These are phyloP conservation scores for Rutilus rutilus DNA, from an alignment of 2,113 vertebrate species.

Conservation along the genomic window DNA sequence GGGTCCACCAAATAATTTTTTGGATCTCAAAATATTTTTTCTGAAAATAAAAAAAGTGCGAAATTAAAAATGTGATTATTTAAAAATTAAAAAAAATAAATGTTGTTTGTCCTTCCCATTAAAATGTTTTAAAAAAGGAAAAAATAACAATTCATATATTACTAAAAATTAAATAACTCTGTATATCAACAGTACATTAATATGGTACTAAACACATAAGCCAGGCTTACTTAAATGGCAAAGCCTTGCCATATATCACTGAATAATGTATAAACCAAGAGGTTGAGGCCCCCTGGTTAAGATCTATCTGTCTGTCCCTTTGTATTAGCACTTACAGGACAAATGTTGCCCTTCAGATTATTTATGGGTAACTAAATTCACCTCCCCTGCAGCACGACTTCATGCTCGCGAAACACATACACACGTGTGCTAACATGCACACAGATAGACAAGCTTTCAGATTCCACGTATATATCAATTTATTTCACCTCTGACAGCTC, in stretches of 20 bases:
- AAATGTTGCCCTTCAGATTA: slow-evolving; percentile 23
- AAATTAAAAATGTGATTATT: not conserved
- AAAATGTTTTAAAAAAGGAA: no score
- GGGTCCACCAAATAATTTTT: not conserved
- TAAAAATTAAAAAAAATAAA: no score
- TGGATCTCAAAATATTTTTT: not conserved
- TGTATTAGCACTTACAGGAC: not conserved
- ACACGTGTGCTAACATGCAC: not conserved
- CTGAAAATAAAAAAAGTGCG: not conserved
- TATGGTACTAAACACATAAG: not conserved
- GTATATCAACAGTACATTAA: not conserved
- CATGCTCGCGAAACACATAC: not conserved
- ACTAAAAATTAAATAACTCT: not conserved
- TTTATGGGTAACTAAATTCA: slow-evolving; percentile 26
- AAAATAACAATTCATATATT: not conserved
- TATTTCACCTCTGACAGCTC: not conserved
- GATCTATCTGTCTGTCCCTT: slow-evolving; percentile 14
- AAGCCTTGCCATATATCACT: not conserved
- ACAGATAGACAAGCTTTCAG: not conserved
- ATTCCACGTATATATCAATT: not conserved
- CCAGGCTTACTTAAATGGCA: not conserved
- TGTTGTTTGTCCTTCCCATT: no score
- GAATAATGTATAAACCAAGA: not conserved
- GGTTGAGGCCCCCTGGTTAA: not conserved
- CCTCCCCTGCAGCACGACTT: not conserved